These are phyloP conservation scores for Homalodisca vitripennis DNA, from an alignment of 1,140 invertebrate species.

Conservation along the genomic window DNA sequence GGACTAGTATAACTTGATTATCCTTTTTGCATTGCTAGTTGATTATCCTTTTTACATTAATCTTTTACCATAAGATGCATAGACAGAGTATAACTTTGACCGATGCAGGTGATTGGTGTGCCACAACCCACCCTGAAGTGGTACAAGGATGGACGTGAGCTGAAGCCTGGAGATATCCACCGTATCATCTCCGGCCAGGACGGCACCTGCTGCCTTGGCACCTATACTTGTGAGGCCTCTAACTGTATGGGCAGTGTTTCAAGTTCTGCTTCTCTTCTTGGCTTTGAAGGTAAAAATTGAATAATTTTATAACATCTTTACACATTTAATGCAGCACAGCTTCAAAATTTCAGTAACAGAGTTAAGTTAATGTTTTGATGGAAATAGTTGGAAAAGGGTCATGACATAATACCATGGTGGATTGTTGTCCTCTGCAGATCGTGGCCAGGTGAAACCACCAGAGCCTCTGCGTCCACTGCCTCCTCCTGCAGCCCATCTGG, in stretches of 20 bases:
- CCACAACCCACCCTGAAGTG: constrained; percentile 84
- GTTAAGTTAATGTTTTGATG: too few species aligned
- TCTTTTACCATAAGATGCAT: too few species aligned
- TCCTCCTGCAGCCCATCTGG: constrained; percentile 47
- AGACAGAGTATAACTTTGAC: too few species aligned
- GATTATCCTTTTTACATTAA: too few species aligned
- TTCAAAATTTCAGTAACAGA: too few species aligned
- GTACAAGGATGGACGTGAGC: constrained; percentile 87
- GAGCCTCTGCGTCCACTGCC: neutral
- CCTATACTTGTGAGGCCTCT: constrained; percentile 89
- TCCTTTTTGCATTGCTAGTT: too few species aligned
- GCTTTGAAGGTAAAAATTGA: constrained; percentile 75
- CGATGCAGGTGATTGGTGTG: constrained; percentile 75
- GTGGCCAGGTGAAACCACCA: constrained; percentile 18
- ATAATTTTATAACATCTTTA: too few species aligned
- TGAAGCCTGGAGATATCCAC: constrained; percentile 89
- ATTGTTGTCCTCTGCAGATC: too few species aligned
- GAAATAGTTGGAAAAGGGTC: too few species aligned
- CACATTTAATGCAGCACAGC: too few species aligned
- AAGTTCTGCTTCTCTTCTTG: constrained; percentile 82
- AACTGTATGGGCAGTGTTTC: constrained; percentile 91
- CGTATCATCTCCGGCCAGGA: constrained; percentile 86
- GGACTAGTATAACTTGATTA: too few species aligned
- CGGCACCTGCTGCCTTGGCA: constrained; percentile 86
- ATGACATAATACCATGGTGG: too few species aligned